phyloP scores from a whole-genome alignment of 2,888 invertebrate species.

The Steinernema carpocapsae region DNA sequence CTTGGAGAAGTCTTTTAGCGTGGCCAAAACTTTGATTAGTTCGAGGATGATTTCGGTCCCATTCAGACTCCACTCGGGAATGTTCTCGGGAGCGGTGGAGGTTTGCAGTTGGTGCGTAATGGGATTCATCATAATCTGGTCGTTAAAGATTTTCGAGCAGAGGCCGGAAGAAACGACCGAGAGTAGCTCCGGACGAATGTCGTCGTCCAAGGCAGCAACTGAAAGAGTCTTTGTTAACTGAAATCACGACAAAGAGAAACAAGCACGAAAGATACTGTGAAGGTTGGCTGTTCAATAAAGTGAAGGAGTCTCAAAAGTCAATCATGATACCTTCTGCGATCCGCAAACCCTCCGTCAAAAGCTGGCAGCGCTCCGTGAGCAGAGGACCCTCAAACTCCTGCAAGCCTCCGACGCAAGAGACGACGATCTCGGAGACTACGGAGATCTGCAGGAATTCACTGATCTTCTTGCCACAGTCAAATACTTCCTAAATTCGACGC shows the following conservation, averaged over 20 bases:
- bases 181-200: conserved; percentile 40
- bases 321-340: conserved; percentile 57
- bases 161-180: conserved; percentile 49
- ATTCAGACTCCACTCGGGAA: conserved; percentile 57
- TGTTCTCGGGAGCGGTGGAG: conserved; percentile 41
- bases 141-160: conserved; percentile 59
- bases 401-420: background rate
- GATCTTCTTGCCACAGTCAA: conserved; percentile 34
- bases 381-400: background rate
- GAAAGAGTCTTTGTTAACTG: conserved; percentile 29
- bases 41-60: conserved; percentile 62
- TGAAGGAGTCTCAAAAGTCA: too few relatives aligned
- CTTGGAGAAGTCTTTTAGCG: conserved; percentile 64
- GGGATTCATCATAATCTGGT: conserved; percentile 58
- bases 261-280: too few relatives aligned
- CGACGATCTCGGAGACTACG: conserved; percentile 7
- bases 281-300: too few relatives aligned
- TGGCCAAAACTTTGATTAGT: conserved; percentile 55
- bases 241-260: conserved; percentile 15
- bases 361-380: conserved; percentile 53
- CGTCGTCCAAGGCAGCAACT: conserved; percentile 41
- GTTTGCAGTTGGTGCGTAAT: conserved; percentile 52
- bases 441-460: conserved; percentile 16
- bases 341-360: conserved; percentile 63
- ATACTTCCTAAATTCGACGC: conserved; percentile 28